Evolutionary conservation across 2,888 invertebrate genomes (phyloP).

Genomic region (Synergus gifuensis): DNA sequence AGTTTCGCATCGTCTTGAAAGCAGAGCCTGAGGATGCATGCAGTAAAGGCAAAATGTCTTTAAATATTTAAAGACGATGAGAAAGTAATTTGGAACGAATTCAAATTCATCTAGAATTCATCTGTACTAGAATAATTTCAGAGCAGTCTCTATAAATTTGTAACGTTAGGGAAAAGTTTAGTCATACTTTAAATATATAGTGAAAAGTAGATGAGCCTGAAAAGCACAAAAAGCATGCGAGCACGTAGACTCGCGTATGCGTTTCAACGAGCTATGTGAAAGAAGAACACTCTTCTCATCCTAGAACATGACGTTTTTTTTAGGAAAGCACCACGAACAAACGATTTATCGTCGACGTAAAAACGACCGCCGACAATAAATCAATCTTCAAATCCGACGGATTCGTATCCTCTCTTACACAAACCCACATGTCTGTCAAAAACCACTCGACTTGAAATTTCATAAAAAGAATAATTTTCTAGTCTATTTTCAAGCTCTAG

Average conservation of each 20-base stretch:
- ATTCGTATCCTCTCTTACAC: conserved; percentile 42
- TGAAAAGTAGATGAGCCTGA: neutral
- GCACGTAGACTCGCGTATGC: conserved; percentile 21
- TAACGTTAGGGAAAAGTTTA: too few relatives aligned
- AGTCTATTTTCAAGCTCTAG: too few relatives aligned
- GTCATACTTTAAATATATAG: too few relatives aligned
- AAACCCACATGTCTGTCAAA: neutral
- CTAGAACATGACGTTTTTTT: neutral
- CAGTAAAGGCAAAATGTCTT: neutral
- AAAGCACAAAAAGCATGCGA: neutral
- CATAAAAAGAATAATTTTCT: neutral
- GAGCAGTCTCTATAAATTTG: too few relatives aligned
- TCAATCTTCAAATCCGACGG: conserved; percentile 41
- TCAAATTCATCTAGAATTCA: neutral
- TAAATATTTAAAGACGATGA: neutral
- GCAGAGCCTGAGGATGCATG: neutral
- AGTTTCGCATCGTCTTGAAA: neutral
- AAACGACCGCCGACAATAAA: conserved; percentile 45
- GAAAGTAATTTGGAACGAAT: neutral
- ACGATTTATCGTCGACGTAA: conserved; percentile 44
- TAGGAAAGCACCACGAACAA: conserved; percentile 21
- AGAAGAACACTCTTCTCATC: conserved; percentile 31
- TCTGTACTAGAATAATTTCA: neutral
- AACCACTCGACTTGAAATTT: neutral
- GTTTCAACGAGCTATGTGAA: conserved; percentile 28